phyloP scores from a whole-genome alignment of 2,113 vertebrate genomes.

The Percina caprodes region DNA sequence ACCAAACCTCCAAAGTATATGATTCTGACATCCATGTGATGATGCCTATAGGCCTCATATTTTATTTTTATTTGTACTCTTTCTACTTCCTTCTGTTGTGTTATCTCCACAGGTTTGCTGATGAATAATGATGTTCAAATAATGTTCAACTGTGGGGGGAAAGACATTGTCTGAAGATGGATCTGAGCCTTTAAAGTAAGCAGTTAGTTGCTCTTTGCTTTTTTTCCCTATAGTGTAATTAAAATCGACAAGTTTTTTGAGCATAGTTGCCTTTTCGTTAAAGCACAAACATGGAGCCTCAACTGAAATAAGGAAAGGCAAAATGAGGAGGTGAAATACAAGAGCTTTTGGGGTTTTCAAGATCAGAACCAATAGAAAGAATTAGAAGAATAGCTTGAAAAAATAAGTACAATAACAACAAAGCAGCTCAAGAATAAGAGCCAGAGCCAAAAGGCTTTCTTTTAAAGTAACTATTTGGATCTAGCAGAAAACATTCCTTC shows the following conservation, averaged over 20 bases:
- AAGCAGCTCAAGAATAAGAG: neutral
- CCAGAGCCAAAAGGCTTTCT: neutral
- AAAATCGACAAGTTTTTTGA: neutral
- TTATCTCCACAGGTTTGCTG: constrained; percentile 9
- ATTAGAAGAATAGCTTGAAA: neutral
- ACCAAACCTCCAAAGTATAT: neutral
- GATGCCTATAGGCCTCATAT: neutral
- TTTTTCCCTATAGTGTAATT: neutral
- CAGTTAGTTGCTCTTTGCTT: neutral
- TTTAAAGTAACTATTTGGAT: constrained; percentile 2
- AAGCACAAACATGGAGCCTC: neutral
- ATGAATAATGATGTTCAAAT: constrained; percentile 17
- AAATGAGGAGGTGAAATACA: neutral
- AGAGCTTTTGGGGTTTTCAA: neutral
- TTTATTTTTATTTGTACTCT: neutral
- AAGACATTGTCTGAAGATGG: neutral
- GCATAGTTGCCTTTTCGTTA: neutral
- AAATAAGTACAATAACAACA: neutral
- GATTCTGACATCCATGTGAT: neutral
- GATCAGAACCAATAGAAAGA: neutral
- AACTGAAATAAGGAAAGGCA: neutral
- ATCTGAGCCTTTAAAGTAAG: neutral
- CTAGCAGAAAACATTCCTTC: neutral
- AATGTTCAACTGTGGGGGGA: constrained; percentile 1
- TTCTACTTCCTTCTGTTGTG: neutral